Conservation (phyloP, 2,888 invertebrate species). For the Dasysyrphus albostriatus region DNA sequence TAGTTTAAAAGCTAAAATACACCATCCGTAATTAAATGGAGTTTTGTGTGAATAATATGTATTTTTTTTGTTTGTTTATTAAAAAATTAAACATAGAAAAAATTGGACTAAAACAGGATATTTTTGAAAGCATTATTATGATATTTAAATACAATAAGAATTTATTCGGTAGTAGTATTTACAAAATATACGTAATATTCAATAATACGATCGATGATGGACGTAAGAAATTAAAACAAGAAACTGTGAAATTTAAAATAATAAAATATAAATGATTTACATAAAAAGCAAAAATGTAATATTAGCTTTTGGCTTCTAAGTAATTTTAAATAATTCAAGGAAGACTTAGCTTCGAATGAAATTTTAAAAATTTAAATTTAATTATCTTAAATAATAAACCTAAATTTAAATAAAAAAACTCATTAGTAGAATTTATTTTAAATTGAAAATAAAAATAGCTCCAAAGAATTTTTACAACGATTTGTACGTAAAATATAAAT, state of each 20-base stretch:
- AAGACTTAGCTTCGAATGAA: conserved; percentile 47
- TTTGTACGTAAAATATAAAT: conserved; percentile 67
- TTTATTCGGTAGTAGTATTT: conserved; percentile 63
- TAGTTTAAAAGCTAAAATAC: conserved; percentile 46
- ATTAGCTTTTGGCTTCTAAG: conserved; percentile 31
- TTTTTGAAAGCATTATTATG: conserved; percentile 49
- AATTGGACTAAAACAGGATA: conserved; percentile 75
- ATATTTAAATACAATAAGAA: conserved; percentile 36
- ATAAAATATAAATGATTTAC: conserved; percentile 27
- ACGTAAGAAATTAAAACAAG: conserved; percentile 36
- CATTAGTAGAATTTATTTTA: conserved; percentile 48
- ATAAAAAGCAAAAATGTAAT: conserved; percentile 37
- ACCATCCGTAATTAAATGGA: conserved; percentile 24
- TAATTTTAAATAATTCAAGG: conserved; percentile 28
- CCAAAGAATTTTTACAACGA: conserved; percentile 76
- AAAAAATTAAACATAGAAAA: conserved; percentile 41
- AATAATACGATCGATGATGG: conserved; percentile 17
- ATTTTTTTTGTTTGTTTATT: conserved; percentile 14
- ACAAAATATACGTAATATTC: conserved; percentile 65
- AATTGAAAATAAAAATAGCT: conserved; percentile 24
- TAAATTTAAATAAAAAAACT: conserved; percentile 16
- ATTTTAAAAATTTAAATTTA: conserved; percentile 11
- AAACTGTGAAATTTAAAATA: conserved; percentile 63
- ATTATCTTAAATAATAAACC: not conserved
- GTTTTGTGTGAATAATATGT: conserved; percentile 34